These are phyloP conservation scores for Dasypolia templi DNA, from an alignment of 2,888 invertebrate genomes.

Conservation along the genomic window DNA sequence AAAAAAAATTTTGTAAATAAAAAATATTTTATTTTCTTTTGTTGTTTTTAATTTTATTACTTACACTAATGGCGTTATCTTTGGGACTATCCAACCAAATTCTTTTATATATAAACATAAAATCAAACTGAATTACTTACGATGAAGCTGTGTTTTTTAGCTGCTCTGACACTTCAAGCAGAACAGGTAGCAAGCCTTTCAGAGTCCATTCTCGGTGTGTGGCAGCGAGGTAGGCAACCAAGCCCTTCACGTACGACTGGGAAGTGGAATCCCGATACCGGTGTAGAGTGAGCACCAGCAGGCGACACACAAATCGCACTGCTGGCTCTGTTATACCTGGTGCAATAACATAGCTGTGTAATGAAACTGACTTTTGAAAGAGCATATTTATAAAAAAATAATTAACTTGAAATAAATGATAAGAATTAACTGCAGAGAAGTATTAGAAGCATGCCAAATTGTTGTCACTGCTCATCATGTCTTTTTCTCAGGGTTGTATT, in stretches of 20 bases:
- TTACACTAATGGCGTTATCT: not conserved
- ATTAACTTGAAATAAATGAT: not conserved
- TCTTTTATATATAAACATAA: not conserved
- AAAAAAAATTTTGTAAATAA: not conserved
- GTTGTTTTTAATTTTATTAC: not conserved
- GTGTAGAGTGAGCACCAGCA: slow-evolving; percentile 94
- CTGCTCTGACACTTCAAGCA: slow-evolving; percentile 91
- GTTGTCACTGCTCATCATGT: not conserved
- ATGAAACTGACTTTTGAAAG: not conserved
- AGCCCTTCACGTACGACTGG: slow-evolving; percentile 93
- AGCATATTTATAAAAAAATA: not conserved
- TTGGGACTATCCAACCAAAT: not conserved
- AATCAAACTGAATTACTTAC: slow-evolving; percentile 88
- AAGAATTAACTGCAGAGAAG: not conserved
- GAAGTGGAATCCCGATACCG: slow-evolving; percentile 95
- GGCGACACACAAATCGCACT: slow-evolving; percentile 94
- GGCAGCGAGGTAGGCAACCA: slow-evolving; percentile 92
- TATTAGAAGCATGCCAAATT: not conserved
- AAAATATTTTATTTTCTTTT: not conserved
- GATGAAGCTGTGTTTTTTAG: slow-evolving; percentile 92
- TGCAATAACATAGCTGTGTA: not conserved
- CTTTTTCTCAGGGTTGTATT: not conserved
- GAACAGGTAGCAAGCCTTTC: slow-evolving; percentile 92
- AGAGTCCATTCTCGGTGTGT: slow-evolving; percentile 93
- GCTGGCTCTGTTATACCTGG: slow-evolving; percentile 94